These are phyloP conservation scores for Stramonita haemastoma DNA, from an alignment of 2,888 invertebrate genomes.

Conservation along the genomic window DNA sequence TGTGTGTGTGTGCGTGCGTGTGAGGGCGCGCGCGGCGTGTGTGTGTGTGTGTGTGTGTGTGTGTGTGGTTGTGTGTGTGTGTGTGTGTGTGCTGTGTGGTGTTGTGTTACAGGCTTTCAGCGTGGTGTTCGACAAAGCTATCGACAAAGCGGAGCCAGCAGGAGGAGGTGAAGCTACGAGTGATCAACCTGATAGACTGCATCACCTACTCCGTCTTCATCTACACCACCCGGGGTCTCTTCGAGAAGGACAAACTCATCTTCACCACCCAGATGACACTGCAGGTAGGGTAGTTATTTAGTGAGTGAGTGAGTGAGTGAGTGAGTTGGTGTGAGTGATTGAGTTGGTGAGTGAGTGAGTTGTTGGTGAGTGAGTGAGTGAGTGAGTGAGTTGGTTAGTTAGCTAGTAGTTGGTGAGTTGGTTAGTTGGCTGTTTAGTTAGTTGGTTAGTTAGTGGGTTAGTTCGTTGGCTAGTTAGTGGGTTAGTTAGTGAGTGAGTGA, in stretches of 20 bases:
- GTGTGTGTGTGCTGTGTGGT: neutral
- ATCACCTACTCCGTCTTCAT: conserved; percentile 96
- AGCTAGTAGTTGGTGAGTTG: neutral
- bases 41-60: conserved; percentile 24
- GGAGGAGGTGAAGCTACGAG: conserved; percentile 88
- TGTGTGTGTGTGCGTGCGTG: neutral
- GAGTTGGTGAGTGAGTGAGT: neutral
- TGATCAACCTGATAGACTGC: conserved; percentile 93
- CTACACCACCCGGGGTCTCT: conserved; percentile 94
- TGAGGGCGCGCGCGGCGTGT: neutral
- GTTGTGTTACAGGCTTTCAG: conserved; percentile 91
- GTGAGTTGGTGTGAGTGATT: neutral
- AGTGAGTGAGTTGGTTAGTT: neutral
- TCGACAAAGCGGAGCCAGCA: conserved; percentile 90
- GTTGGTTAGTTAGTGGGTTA: neutral
- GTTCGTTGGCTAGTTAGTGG: too few species aligned
- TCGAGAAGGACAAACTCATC: conserved; percentile 97
- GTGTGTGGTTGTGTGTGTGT: conserved; percentile 15
- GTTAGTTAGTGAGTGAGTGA: neutral
- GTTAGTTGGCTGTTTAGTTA: neutral
- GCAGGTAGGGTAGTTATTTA: conserved; percentile 81
- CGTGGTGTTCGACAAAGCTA: conserved; percentile 98
- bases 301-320: neutral
- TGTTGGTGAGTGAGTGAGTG: neutral
- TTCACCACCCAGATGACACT: conserved; percentile 98